Evolutionary conservation across 2,797 vertebrate genomes (phyloP).

Genomic region (Myiotriccus ornatus): DNA sequence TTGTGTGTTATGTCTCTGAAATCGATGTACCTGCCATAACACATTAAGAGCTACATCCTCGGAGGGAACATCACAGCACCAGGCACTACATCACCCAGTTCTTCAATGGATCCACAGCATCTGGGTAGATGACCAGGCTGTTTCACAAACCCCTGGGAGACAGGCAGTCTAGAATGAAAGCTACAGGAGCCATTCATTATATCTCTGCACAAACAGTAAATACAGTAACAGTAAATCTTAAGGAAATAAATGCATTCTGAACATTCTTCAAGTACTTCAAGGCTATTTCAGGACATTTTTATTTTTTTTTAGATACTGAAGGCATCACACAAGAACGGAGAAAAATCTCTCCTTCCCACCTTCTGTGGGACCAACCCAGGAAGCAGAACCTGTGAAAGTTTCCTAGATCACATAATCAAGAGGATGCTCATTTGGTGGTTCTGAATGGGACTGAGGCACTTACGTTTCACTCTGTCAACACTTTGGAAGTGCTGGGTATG

Average conservation of each 20-base stretch:
- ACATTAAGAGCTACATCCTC: neutral
- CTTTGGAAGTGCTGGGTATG: neutral
- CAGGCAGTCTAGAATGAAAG: neutral
- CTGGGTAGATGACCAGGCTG: neutral
- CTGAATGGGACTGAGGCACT: neutral
- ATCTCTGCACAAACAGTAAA: neutral
- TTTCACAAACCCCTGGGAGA: neutral
- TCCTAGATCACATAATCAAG: neutral
- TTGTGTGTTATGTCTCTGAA: neutral
- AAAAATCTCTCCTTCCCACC: neutral
- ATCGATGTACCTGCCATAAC: neutral
- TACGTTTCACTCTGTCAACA: slow-evolving; percentile 5
- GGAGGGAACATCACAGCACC: neutral
- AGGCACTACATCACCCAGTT: neutral
- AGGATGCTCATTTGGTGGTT: slow-evolving; percentile 25
- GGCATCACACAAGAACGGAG: neutral
- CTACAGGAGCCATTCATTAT: neutral
- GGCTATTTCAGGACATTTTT: neutral
- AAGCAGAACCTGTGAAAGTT: neutral
- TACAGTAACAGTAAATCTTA: neutral
- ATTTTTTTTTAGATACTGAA: neutral
- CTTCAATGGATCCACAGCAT: neutral
- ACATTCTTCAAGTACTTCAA: neutral
- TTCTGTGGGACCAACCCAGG: neutral
- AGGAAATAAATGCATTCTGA: neutral